Evolutionary conservation across 2,888 invertebrate genomes (phyloP).

Genomic region (Prostheceraeus crozeri): DNA sequence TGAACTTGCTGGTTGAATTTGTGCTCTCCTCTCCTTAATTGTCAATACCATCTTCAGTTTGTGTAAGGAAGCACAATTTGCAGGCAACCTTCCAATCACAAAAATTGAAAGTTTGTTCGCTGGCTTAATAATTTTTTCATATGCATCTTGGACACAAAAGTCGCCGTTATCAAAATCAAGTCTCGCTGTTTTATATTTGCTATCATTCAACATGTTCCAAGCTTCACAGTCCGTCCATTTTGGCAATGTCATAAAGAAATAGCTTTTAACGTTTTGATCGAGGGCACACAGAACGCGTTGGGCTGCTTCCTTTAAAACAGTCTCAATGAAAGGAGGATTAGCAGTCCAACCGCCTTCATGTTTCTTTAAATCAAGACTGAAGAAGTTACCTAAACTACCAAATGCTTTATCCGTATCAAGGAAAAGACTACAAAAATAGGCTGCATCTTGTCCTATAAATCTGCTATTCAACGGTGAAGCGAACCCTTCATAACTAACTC

Average conservation of each 20-base stretch:
- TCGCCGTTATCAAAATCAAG: slow-evolving; percentile 28
- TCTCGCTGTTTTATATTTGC: background rate
- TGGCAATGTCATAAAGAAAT: slow-evolving; percentile 35
- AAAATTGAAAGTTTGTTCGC: slow-evolving; percentile 30
- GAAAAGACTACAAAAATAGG: slow-evolving; percentile 37
- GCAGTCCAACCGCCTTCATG: slow-evolving; percentile 36
- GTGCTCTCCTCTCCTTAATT: no score
- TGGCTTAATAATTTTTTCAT: slow-evolving; percentile 25
- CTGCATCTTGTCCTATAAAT: slow-evolving; percentile 29
- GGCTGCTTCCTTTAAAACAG: slow-evolving; percentile 32
- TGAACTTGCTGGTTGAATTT: no score
- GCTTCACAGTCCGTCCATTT: slow-evolving; percentile 31
- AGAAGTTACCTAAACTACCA: slow-evolving; percentile 38
- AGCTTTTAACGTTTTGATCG: slow-evolving; percentile 22
- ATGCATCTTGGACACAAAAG: slow-evolving; percentile 36
- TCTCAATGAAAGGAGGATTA: slow-evolving; percentile 35
- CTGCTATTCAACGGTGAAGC: slow-evolving; percentile 37
- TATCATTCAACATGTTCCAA: slow-evolving; percentile 30
- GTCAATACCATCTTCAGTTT: no score
- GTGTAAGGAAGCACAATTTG: background rate
- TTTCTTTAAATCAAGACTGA: slow-evolving; percentile 34
- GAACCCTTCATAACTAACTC: slow-evolving; percentile 35
- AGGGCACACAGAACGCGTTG: slow-evolving; percentile 23
- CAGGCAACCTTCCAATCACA: slow-evolving; percentile 22
- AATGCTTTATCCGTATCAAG: slow-evolving; percentile 33